phyloP scores from a whole-genome alignment of 2,888 invertebrate species.

The Parasteatoda lunata region DNA sequence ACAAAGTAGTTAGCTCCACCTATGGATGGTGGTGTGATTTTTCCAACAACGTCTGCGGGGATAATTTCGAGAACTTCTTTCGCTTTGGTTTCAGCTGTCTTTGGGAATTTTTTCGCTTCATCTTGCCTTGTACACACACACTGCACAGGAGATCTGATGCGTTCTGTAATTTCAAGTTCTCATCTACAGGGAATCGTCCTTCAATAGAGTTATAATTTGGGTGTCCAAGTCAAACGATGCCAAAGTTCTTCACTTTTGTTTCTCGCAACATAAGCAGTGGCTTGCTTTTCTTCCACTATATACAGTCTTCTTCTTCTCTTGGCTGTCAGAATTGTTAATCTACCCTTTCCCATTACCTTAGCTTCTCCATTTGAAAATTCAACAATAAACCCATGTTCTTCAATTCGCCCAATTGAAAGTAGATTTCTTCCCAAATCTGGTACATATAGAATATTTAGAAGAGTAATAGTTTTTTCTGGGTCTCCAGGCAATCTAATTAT shows the following conservation, averaged over 20 bases:
- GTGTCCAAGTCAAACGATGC: constrained; percentile 23
- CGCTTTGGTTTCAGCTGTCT: constrained; percentile 11
- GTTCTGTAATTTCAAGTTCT: not conserved
- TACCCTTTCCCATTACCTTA: not conserved
- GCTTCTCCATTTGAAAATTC: constrained; percentile 36
- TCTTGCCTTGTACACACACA: constrained; percentile 19
- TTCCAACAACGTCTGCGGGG: constrained; percentile 34
- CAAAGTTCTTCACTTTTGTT: constrained; percentile 8
- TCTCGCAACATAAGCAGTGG: constrained; percentile 3
- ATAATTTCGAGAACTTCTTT: constrained; percentile 25
- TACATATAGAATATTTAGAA: constrained; percentile 17
- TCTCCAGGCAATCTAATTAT: not conserved
- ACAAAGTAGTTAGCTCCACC: too few species aligned
- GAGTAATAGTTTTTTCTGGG: not conserved
- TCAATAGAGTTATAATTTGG: constrained; percentile 2
- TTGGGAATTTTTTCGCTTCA: constrained; percentile 29
- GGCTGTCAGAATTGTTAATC: constrained; percentile 8
- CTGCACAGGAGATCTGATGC: not conserved
- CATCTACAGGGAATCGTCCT: not conserved
- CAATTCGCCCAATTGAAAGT: constrained; percentile 23
- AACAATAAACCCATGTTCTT: constrained; percentile 31
- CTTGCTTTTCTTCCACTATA: constrained; percentile 19
- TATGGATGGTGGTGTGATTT: constrained; percentile 22
- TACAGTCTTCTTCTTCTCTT: constrained; percentile 25
- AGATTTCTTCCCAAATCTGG: constrained; percentile 33